These are phyloP conservation scores for Cricetomys ansorgei DNA, from an alignment of 2,113 vertebrate genomes.

Conservation along the genomic window DNA sequence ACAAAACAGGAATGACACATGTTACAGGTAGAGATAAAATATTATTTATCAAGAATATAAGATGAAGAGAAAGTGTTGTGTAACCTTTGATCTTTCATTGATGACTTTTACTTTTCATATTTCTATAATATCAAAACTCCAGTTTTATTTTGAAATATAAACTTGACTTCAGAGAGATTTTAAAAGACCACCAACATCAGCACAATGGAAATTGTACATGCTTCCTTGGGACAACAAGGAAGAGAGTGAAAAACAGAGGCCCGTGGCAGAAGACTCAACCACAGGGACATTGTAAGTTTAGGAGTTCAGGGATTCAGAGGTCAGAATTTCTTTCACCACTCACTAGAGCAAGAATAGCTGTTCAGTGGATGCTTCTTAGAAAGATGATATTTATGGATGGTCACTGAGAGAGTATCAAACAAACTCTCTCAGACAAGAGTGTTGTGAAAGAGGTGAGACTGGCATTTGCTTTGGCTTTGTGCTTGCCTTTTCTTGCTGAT, in stretches of 20 bases:
- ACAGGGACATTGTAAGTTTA: neutral
- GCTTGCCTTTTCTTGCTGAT: neutral
- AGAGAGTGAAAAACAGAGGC: neutral
- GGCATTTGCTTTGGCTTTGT: neutral
- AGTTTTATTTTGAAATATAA: neutral
- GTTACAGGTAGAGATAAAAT: neutral
- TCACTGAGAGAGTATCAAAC: neutral
- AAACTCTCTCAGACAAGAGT: neutral
- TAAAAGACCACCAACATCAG: neutral
- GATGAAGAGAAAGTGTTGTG: neutral
- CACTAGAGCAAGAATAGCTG: too few species aligned
- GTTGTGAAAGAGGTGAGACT: neutral
- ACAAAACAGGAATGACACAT: constrained; percentile 20
- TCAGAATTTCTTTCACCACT: neutral
- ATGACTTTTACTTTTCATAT: neutral
- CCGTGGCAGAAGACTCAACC: neutral
- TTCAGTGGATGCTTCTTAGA: neutral
- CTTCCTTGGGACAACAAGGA: neutral
- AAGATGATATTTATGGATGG: neutral
- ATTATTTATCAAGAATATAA: neutral
- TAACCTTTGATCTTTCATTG: neutral
- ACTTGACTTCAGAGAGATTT: neutral
- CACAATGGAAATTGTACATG: neutral
- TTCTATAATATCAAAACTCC: neutral
- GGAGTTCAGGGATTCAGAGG: neutral